These are phyloP conservation scores for Alviniconcha marisindica DNA, from an alignment of 1,140 invertebrate species.

Conservation along the genomic window DNA sequence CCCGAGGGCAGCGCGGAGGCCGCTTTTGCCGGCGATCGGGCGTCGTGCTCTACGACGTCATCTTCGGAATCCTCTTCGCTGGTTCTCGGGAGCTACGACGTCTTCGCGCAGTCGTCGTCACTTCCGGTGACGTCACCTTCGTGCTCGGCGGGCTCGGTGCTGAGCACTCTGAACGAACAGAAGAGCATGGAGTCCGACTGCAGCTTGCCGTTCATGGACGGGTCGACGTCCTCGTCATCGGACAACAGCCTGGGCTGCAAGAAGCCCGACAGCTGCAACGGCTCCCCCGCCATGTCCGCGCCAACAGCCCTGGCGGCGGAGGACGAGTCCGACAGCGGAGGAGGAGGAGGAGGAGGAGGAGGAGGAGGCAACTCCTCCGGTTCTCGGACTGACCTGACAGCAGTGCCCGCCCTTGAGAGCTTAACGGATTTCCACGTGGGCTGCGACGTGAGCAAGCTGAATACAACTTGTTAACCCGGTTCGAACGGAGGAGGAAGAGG, in stretches of 20 bases:
- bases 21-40: background rate
- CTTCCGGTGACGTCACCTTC: background rate
- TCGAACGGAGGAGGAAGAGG: too few relatives aligned
- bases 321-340: background rate
- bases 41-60: background rate
- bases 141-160: background rate
- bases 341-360: background rate
- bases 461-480: slow-evolving; percentile 9
- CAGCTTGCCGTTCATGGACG: background rate
- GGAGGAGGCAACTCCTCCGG: background rate
- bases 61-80: background rate
- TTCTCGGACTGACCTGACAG: background rate
- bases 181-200: slow-evolving; percentile 45
- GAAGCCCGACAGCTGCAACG: background rate
- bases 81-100: background rate
- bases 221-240: background rate
- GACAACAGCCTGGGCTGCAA: background rate
- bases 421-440: slow-evolving; percentile 33
- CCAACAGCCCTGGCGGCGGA: background rate
- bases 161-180: slow-evolving; percentile 46
- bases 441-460: slow-evolving; percentile 16
- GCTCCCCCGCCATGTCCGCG: slow-evolving; percentile 7
- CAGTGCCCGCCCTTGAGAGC: slow-evolving; percentile 23
- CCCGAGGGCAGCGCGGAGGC: background rate
- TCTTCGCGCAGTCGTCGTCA: slow-evolving; percentile 1